Evolutionary conservation across 1,140 invertebrate genomes (phyloP).

Genomic region (Prorops nasuta): DNA sequence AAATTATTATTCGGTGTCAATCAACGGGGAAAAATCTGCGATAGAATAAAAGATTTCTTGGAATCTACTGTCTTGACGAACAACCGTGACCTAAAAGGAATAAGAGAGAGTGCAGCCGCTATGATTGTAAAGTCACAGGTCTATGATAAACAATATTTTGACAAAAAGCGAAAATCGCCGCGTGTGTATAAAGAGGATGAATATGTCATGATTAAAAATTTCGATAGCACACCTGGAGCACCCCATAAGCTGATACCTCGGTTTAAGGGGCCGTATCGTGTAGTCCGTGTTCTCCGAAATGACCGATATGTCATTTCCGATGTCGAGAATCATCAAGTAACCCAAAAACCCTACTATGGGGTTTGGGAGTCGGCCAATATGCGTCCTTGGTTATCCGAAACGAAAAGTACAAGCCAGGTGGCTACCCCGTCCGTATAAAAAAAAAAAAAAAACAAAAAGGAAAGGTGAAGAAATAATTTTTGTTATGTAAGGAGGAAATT

Average conservation of each 20-base stretch:
- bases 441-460: no score
- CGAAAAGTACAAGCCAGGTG: no score
- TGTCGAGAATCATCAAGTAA: neutral
- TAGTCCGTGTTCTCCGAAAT: conserved; percentile 18
- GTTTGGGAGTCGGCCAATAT: neutral
- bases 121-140: conserved; percentile 12
- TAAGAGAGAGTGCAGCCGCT: no score
- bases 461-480: no score
- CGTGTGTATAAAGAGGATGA: conserved; percentile 23
- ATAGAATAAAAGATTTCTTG: no score
- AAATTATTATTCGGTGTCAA: no score
- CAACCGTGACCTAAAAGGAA: no score
- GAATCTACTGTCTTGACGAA: no score
- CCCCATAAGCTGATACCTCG: conserved; percentile 31
- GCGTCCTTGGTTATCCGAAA: neutral
- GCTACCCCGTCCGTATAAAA: no score
- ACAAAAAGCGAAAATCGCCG: conserved; percentile 22
- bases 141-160: conserved; percentile 10
- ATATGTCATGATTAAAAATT: conserved; percentile 30
- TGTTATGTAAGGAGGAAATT: no score
- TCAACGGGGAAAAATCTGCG: no score
- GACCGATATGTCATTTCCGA: neutral
- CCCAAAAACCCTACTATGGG: neutral
- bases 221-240: conserved; percentile 23
- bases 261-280: conserved; percentile 29